These are phyloP conservation scores for Druceiella hillmani DNA, from an alignment of 2,888 invertebrate genomes.

Conservation along the genomic window DNA sequence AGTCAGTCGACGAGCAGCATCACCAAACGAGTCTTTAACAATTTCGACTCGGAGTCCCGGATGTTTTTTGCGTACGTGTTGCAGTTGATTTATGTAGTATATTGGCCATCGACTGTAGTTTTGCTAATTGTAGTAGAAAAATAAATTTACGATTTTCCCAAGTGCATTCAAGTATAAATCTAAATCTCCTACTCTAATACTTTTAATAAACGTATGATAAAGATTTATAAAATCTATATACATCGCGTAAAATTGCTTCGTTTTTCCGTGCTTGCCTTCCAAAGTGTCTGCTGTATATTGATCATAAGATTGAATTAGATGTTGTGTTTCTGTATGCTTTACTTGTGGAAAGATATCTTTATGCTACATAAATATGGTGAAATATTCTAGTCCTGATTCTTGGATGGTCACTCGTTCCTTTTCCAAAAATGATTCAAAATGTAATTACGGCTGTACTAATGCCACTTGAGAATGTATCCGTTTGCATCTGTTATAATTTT, in stretches of 20 bases:
- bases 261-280: constrained; percentile 21
- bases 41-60: too few species aligned
- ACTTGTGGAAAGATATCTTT: constrained; percentile 29
- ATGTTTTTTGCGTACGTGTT: too few species aligned
- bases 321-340: constrained; percentile 28
- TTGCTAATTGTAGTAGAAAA: constrained; percentile 25
- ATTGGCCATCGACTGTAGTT: too few species aligned
- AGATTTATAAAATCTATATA: constrained; percentile 20
- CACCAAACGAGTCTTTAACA: too few species aligned
- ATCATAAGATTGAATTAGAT: constrained; percentile 27
- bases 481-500: too few species aligned
- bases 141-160: constrained; percentile 21
- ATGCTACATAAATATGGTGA: constrained; percentile 30
- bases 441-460: too few species aligned
- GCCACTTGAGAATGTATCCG: too few species aligned
- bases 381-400: constrained; percentile 25
- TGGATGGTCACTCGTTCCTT: too few species aligned
- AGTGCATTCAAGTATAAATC: constrained; percentile 21
- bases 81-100: too few species aligned
- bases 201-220: constrained; percentile 21
- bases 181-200: constrained; percentile 22
- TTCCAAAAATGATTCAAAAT: too few species aligned
- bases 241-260: constrained; percentile 21
- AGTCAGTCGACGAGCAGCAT: constrained; percentile 23
- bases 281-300: constrained; percentile 23